phyloP scores from a whole-genome alignment of 2,113 vertebrate species.

The Hylia prasina region DNA sequence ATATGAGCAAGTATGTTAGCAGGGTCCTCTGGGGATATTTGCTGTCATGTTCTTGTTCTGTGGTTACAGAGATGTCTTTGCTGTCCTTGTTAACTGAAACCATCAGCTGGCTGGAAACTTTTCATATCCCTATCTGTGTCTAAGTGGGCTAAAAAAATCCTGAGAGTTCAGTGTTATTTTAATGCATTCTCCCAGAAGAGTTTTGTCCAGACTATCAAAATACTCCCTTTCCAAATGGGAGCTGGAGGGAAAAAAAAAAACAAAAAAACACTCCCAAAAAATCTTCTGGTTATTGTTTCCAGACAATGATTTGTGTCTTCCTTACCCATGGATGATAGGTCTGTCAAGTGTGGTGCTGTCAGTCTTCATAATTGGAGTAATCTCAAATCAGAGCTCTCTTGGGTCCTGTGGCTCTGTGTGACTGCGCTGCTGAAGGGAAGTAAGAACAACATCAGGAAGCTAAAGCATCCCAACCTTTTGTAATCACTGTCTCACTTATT shows the following conservation, averaged over 20 bases:
- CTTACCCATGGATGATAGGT: background rate
- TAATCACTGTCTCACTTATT: background rate
- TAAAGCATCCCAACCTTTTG: background rate
- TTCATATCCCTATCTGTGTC: background rate
- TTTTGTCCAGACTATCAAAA: conserved; percentile 1
- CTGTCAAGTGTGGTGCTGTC: background rate
- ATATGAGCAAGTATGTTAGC: conserved; percentile 1
- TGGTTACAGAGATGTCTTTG: conserved; percentile 3
- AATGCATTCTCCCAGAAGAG: background rate
- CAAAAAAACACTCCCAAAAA: background rate
- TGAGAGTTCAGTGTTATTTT: conserved; percentile 10
- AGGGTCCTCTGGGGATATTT: background rate
- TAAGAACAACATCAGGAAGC: background rate
- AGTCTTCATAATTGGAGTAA: background rate
- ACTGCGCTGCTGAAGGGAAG: background rate
- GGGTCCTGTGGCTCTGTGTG: background rate
- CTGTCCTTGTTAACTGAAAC: background rate
- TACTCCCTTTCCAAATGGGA: background rate
- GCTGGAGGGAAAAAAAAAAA: background rate
- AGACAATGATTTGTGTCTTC: background rate
- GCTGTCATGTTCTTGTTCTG: conserved; percentile 30
- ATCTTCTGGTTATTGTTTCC: background rate
- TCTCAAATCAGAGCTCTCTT: background rate
- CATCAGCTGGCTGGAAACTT: background rate
- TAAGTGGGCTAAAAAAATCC: conserved; percentile 11